phyloP scores from a whole-genome alignment of 2,797 vertebrate genomes.

The Sphenopsis melanotis region DNA sequence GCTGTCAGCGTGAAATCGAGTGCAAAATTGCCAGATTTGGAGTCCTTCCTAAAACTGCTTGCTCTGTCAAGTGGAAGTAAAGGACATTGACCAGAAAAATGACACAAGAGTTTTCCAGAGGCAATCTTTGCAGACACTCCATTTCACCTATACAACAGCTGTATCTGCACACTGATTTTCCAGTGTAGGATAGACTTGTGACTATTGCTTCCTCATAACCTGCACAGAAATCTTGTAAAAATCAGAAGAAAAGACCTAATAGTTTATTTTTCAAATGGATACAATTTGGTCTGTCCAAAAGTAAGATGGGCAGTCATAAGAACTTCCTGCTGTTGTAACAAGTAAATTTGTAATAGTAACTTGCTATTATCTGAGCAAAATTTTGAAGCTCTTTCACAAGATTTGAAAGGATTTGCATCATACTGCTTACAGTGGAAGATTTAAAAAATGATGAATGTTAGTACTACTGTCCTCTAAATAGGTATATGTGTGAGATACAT shows the following conservation, averaged over 20 bases:
- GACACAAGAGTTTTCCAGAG: not conserved
- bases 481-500: not conserved
- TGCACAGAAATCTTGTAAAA: not conserved
- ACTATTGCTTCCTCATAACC: not conserved
- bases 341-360: not conserved
- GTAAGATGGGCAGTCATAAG: not conserved
- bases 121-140: not conserved
- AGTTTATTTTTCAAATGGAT: not conserved
- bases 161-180: not conserved
- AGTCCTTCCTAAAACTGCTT: conserved; percentile 20
- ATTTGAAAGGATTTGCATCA: not conserved
- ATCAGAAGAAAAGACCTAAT: not conserved
- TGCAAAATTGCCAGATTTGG: conserved; percentile 22
- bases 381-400: not conserved
- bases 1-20: conserved; percentile 4
- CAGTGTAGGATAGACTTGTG: not conserved
- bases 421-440: not conserved
- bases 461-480: not conserved
- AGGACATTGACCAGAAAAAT: conserved; percentile 34
- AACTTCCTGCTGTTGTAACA: not conserved
- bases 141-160: not conserved
- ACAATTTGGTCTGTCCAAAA: not conserved
- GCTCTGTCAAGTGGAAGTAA: conserved; percentile 16
- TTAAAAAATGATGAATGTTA: not conserved
- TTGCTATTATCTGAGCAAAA: not conserved